Conservation (phyloP, 2,113 vertebrate species). For the Sus scrofa region T2T-Sscrofa CM000823.6:48153001-48153500, state of each 20-base stretch:
- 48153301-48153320: not conserved
- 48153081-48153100: not conserved
- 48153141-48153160: not conserved
- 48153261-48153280: not conserved
- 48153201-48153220: not conserved
- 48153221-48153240: not conserved
- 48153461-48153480: not conserved
- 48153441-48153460: accelerated
- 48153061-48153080: not conserved
- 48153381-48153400: not conserved
- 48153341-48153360: not conserved
- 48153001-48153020: not conserved
- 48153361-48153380: not conserved
- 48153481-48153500: not conserved
- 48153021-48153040: not conserved
- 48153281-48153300: not conserved
- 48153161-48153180: not conserved
- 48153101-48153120: not conserved
- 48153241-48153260: accelerated
- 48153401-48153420: not conserved
- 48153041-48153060: not conserved
- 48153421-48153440: not conserved
- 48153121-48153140: not conserved
- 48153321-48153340: not conserved
- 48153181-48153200: not conserved